Evolutionary conservation across 2,888 invertebrate species (phyloP), one percentile per base, ranked within the genome.

Genomic region (Galerucella nymphaeae): DNA sequence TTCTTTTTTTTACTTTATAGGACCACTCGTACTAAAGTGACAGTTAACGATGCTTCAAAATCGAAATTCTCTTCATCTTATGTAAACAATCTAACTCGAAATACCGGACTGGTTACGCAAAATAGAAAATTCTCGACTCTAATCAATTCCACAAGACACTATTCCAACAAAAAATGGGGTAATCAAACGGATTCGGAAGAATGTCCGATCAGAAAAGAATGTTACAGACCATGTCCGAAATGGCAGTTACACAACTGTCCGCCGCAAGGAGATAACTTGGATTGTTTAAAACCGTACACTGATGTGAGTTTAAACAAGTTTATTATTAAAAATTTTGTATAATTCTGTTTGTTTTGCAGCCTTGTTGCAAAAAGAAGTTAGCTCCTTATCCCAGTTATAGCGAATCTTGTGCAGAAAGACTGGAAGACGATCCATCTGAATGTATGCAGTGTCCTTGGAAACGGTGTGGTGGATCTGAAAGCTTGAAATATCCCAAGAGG

Each of bases 321-420:
- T 38, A 6, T 30, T 38, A 1, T 38, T 8, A 38, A 38, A 38
- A 0, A 1, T 6, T 8, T 38, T 38, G 30, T 8, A 38, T 38
- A 5, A 9, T 38, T 38, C 6, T 5, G 30, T 38, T 38, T 38
- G 5, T 38, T 38, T 38, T 9, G 16, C 50, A 77, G 75, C 73
- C 77, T 10, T 61, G 71, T 18, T 83, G 82, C 67, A 77, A 67
- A 41, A 83, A 82, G 71, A 77, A 78, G 58, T 57, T 73, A 58
- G 80, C 82, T 1, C 83, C 83, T 0, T 83, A 83, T 74, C 80
- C 81, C 2, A 78, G 80, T 61, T 83, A 81, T 70, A 82, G 82
- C 61, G 83, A 83, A 67, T 57, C 75, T 9, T 83, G 83, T 65
- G 79, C 78, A 55, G 79, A 80, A 55, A 75, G 80, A 6, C 78